These are phyloP conservation scores for Sinella curviseta DNA, from an alignment of 1,140 invertebrate species.

Conservation along the genomic window DNA sequence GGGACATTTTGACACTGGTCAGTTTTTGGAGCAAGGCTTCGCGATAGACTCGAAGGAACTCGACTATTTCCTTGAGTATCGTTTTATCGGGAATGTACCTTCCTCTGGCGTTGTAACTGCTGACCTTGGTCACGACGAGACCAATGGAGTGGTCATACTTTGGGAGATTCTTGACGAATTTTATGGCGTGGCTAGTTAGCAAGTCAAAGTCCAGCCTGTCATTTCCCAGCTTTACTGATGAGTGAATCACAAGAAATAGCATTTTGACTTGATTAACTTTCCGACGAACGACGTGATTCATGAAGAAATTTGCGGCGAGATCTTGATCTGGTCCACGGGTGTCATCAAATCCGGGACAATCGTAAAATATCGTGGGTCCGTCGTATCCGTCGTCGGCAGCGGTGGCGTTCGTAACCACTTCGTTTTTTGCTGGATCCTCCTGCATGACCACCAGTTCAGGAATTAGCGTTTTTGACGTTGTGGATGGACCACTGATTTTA, in stretches of 20 bases:
- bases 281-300: neutral
- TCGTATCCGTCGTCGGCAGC: too few species aligned
- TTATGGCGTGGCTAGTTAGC: neutral
- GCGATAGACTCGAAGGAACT: neutral
- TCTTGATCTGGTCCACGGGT: neutral
- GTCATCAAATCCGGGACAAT: too few species aligned
- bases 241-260: neutral
- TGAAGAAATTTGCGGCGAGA: neutral
- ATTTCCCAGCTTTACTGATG: neutral
- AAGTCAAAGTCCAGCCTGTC: neutral
- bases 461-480: neutral
- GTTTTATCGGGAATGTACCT: neutral
- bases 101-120: neutral
- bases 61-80: neutral
- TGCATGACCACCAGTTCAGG: neutral
- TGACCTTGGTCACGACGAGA: neutral
- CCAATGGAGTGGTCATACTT: neutral
- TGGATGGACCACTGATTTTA: neutral
- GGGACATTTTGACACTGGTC: neutral
- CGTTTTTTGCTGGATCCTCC: neutral
- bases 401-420: neutral
- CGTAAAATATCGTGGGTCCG: too few species aligned
- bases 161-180: neutral
- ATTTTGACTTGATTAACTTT: neutral
- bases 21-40: neutral